Evolutionary conservation across 2,888 invertebrate genomes (phyloP), one percentile per base, ranked within the genome.

Genomic region (Sicus ferrugineus): DNA sequence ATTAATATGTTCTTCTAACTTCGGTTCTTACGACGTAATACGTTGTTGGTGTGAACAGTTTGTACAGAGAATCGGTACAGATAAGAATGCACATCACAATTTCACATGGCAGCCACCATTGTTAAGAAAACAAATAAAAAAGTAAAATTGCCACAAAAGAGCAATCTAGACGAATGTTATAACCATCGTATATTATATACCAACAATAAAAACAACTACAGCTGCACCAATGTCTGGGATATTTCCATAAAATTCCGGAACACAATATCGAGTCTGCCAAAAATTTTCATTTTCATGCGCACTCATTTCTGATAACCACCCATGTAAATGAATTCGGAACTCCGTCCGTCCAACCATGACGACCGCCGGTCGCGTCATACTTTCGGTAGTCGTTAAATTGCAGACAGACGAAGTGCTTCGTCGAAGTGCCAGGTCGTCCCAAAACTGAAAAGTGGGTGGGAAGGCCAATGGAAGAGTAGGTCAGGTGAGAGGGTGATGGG

Each of bases 241-340:
- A 62, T 62, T 46, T 46, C 16, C 23, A 14, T 34, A 59, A 21
- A 59, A 14, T 59, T 21, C 4, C n/a, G 34, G n/a, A 58, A 21
- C 31, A 9, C 26, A 9, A 48, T 3, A 21, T 28, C 23, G 48
- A 63, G 4, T 46, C 9, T 63, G 63, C 63, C 48, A 48, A 63
- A 28, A 63, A 63, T 63, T 28, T 26, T 63, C 63, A 48, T 30
- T 63, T 63, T 48, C 16, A n/a, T 30, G 56, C 56, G 30, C 56
- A 28, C 16, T 26, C 30, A 48, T 21, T 30, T 63, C 42, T 42
- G 42, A 38, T 16, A 23, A 28, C n/a, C 56, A 56, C 2, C 28
- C 7, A 16, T 16, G 28, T 26, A 21, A 11, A 26, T 16, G 42
- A n/a, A 42, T n/a, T 3, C 16, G 42, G 42, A 16, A n/a, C 42